Evolutionary conservation across 2,888 invertebrate species (phyloP).

Genomic region (Phalangium opilio): DNA sequence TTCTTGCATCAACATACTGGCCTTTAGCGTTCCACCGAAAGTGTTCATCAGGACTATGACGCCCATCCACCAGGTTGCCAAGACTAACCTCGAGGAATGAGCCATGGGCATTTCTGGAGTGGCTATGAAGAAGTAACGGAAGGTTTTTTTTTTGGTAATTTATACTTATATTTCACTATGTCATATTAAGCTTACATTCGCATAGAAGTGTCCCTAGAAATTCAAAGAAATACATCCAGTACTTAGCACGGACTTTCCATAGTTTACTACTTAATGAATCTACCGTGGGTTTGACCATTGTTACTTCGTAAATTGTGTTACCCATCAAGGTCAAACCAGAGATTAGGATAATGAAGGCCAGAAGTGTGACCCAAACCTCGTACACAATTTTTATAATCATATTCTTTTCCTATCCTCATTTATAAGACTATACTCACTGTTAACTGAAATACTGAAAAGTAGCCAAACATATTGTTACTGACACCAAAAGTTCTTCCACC

Average conservation of each 20-base stretch:
- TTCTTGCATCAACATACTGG: background rate
- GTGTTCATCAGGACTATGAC: background rate
- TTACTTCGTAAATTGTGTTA: too few species aligned
- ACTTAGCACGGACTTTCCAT: too few species aligned
- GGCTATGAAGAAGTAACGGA: background rate
- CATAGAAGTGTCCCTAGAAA: too few species aligned
- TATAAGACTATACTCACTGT: too few species aligned
- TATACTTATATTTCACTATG: background rate
- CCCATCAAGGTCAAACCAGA: too few species aligned
- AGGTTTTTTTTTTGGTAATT: background rate
- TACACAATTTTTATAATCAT: too few species aligned
- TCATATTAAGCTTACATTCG: background rate
- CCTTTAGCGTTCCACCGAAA: background rate
- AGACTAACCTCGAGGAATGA: background rate
- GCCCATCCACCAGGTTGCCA: background rate
- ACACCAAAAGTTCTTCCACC: background rate
- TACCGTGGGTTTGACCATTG: too few species aligned
- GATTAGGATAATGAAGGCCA: too few species aligned
- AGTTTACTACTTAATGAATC: too few species aligned
- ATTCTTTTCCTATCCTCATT: too few species aligned
- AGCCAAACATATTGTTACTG: background rate
- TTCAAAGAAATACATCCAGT: too few species aligned
- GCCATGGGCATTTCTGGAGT: background rate
- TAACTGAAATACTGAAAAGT: background rate
- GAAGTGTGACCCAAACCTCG: too few species aligned